Evolutionary conservation across 2,888 invertebrate species (phyloP), one percentile per base, ranked within the genome.

Genomic region (Conus canariensis): DNA sequence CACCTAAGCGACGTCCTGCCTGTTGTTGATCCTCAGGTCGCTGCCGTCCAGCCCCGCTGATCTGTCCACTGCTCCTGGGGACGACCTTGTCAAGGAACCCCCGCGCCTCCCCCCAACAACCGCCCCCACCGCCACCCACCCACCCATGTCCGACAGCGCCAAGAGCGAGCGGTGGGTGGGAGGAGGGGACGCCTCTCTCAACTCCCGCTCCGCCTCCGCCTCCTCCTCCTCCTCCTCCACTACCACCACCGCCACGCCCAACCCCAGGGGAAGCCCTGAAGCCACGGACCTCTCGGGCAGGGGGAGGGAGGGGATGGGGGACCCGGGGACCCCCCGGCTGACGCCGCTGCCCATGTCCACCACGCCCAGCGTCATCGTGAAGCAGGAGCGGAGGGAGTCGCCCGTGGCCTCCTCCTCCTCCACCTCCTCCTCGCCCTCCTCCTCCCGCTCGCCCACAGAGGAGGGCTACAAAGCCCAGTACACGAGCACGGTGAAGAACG

Each of bases 201-300:
- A 25, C 58, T 10, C 74, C n/a, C 58, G 22, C 22, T 80, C 80
- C 88, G 59, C 60, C 80, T 58, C 58, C 14, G 10, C 16, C 77
- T 30, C 22, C 60, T 64, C 60, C 1, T 64, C 60, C 7, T 64
- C 60, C 60, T 45, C 59, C 45, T 30, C 45, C 88, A 59, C 80
- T 45, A 45, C 80, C 3, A 9, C n/a, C 74, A 9, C 59, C 59
- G 3, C 80, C 88, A 59, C 80, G 30, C 80, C 80, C 14, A 80
- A 45, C 12, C n/a, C 22, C 70, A 45, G 80, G 30, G 85, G 45
- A 0, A 89, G 85, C 60, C 85, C 89, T 56, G 85, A 58, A 14
- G 67, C 89, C 30, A 85, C 85, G 6, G 89, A 89, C 30, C 60
- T 89, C 9, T 89, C 89, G 14, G 89, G 85, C 8, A 82, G 85